These are phyloP conservation scores for Tympanuchus pallidicinctus DNA, from an alignment of 2,113 vertebrate species.

Conservation along the genomic window DNA sequence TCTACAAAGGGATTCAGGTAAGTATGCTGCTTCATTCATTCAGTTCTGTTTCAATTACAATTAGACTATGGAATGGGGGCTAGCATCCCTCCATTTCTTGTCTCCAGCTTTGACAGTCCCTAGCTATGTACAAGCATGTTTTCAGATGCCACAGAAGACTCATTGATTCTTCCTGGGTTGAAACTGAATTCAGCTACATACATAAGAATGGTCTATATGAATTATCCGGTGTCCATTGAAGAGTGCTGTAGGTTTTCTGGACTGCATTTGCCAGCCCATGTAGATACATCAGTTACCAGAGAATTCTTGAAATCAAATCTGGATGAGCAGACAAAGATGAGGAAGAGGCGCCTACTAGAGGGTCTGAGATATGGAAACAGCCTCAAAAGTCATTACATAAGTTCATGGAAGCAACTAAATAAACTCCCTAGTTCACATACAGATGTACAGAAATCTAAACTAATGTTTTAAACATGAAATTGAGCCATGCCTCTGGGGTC, in stretches of 20 bases:
- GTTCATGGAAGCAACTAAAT: not conserved
- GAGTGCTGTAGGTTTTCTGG: rapidly evolving
- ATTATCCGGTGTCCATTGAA: not conserved
- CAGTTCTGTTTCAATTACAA: not conserved
- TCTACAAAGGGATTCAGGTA: not conserved
- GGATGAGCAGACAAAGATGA: not conserved
- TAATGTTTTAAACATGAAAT: not conserved
- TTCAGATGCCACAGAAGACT: not conserved
- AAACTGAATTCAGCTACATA: rapidly evolving
- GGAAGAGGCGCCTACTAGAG: not conserved
- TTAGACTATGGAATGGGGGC: not conserved
- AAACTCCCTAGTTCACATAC: not conserved
- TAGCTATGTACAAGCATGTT: not conserved
- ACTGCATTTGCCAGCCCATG: not conserved
- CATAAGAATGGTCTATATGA: rapidly evolving
- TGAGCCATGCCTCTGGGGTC: rapidly evolving
- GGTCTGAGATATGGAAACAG: not conserved
- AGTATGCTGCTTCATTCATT: not conserved
- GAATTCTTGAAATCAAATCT: not conserved
- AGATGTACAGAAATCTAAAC: not conserved
- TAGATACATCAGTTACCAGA: rapidly evolving
- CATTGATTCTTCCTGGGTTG: rapidly evolving
- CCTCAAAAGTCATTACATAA: not conserved
- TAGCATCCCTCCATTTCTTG: not conserved
- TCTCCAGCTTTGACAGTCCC: not conserved